Evolutionary conservation across 2,888 invertebrate genomes (phyloP).

Genomic region (Diploptera punctata): DNA sequence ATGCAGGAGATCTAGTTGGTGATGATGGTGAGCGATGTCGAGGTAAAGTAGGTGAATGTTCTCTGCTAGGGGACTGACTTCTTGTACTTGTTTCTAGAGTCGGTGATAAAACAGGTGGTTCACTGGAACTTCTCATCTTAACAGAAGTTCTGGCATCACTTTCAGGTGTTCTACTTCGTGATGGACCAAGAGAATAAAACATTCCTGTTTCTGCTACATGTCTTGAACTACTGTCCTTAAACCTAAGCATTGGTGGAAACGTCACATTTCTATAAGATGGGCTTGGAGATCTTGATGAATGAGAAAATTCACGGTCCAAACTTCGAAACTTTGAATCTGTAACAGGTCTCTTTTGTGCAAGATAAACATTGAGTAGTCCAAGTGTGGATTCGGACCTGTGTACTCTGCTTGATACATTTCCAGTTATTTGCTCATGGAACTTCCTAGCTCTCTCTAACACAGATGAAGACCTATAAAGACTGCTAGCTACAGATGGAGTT

Average conservation of each 20-base stretch:
- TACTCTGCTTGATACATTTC: not conserved
- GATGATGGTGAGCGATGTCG: conserved; percentile 32
- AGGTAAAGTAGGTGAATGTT: conserved; percentile 48
- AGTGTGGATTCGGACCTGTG: conserved; percentile 61
- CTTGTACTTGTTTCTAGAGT: not conserved
- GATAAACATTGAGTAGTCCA: conserved; percentile 66
- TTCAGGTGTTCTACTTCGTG: conserved; percentile 52
- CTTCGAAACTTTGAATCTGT: conserved; percentile 74
- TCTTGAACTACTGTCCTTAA: not conserved
- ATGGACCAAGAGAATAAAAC: conserved; percentile 43
- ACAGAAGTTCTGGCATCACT: conserved; percentile 47
- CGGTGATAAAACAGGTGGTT: conserved; percentile 59
- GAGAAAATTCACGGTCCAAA: conserved; percentile 63
- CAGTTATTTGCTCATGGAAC: conserved; percentile 52
- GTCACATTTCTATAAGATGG: not conserved
- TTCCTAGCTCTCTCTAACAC: conserved; percentile 73
- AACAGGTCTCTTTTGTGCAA: conserved; percentile 73
- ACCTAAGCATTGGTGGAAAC: not conserved
- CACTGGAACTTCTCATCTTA: conserved; percentile 67
- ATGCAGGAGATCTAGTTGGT: conserved; percentile 65
- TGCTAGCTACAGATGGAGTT: conserved; percentile 47
- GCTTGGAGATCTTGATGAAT: conserved; percentile 32
- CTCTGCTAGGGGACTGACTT: conserved; percentile 1
- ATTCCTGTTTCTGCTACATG: not conserved
- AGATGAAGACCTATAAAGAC: conserved; percentile 60